Conservation (phyloP, 2,113 vertebrate species). For the Morone saxatilis region DNA sequence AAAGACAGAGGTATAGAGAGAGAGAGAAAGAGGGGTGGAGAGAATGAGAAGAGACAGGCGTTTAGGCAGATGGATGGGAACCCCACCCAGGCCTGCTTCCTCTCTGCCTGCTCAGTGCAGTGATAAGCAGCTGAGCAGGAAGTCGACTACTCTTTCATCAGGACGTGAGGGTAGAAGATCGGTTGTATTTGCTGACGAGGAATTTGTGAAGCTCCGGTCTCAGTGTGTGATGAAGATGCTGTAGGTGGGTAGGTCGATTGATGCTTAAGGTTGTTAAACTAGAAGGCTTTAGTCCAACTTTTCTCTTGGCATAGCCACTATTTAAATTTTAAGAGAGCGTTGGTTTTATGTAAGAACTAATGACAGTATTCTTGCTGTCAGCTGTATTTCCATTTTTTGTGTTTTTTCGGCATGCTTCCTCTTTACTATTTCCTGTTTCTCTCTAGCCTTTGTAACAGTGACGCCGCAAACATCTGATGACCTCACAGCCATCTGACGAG, state of each 20-base stretch:
- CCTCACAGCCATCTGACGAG: conserved; percentile 20
- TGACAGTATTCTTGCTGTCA: not conserved
- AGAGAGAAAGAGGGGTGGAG: conserved; percentile 36
- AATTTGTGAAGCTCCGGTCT: conserved; percentile 10
- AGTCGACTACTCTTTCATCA: conserved; percentile 62
- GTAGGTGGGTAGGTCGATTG: conserved; percentile 32
- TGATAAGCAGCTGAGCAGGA: conserved; percentile 63
- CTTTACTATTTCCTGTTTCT: conserved; percentile 59
- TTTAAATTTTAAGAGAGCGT: conserved; percentile 1
- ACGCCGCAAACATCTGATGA: conserved; percentile 28
- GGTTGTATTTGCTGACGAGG: conserved; percentile 15
- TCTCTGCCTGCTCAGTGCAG: conserved; percentile 35
- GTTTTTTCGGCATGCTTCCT: conserved; percentile 27
- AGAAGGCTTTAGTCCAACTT: not conserved
- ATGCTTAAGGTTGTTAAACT: conserved; percentile 12
- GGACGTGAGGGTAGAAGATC: conserved; percentile 23
- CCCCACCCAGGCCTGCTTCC: conserved; percentile 69
- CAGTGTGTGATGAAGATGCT: conserved; percentile 29
- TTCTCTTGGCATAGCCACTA: not conserved
- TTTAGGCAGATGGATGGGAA: conserved; percentile 64
- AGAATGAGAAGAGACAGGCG: conserved; percentile 51
- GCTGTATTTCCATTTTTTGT: conserved; percentile 20
- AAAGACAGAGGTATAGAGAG: conserved; percentile 10
- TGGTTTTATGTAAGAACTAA: not conserved
- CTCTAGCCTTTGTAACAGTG: conserved; percentile 53